Conservation (phyloP, 1,140 invertebrate species). For the Drosophila bipectinata region DNA sequence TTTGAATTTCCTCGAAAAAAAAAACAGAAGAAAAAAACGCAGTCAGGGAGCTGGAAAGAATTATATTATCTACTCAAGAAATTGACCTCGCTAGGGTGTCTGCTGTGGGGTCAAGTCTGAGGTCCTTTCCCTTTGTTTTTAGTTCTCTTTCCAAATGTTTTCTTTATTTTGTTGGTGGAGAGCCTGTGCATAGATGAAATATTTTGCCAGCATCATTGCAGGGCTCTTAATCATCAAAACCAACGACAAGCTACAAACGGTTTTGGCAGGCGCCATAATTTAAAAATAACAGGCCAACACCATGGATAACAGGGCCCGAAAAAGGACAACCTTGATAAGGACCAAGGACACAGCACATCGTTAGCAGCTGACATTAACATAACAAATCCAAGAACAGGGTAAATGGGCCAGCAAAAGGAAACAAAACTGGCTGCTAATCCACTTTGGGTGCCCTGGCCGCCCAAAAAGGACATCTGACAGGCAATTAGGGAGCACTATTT, state of each 20-base stretch:
- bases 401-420: neutral
- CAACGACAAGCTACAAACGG: conserved; percentile 24
- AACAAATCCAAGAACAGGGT: conserved; percentile 20
- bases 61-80: conserved; percentile 40
- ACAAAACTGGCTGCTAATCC: conserved; percentile 31
- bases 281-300: conserved; percentile 41
- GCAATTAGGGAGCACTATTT: conserved; percentile 34
- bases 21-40: conserved; percentile 3
- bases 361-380: conserved; percentile 51
- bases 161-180: neutral
- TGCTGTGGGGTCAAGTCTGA: conserved; percentile 1
- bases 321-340: conserved; percentile 31
- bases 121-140: neutral
- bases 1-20: conserved; percentile 1
- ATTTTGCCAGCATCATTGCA: conserved; percentile 24
- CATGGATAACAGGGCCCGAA: neutral
- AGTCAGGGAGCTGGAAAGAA: conserved; percentile 10
- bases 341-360: conserved; percentile 44
- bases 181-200: conserved; percentile 4
- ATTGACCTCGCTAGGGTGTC: conserved; percentile 29
- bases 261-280: conserved; percentile 46
- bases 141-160: neutral
- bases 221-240: conserved; percentile 43
- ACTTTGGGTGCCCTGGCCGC: conserved; percentile 25
- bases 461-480: conserved; percentile 1